phyloP scores from a whole-genome alignment of 2,888 invertebrate genomes.

The Metalampra italica region DNA sequence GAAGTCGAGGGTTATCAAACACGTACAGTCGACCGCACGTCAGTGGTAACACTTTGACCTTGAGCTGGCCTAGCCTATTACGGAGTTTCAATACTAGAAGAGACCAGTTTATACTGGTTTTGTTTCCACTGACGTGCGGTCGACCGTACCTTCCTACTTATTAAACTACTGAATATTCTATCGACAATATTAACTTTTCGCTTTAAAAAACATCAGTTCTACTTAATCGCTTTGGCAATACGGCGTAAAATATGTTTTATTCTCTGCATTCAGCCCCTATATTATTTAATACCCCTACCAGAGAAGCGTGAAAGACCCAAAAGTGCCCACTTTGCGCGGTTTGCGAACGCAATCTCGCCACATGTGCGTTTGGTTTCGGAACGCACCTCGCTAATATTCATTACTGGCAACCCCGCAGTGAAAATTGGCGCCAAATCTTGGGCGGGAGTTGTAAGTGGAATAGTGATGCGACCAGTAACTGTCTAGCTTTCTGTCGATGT shows the following conservation, averaged over 20 bases:
- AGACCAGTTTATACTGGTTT: too few species aligned
- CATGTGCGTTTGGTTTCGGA: constrained; percentile 44
- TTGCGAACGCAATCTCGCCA: constrained; percentile 57
- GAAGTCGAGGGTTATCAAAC: too few species aligned
- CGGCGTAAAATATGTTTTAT: neutral
- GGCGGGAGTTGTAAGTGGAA: constrained; percentile 12
- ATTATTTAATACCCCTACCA: constrained; percentile 34
- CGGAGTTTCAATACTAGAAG: too few species aligned
- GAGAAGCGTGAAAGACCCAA: constrained; percentile 43
- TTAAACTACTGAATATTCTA: too few species aligned
- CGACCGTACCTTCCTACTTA: too few species aligned
- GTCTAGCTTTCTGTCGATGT: constrained; percentile 16
- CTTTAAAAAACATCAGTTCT: too few species aligned
- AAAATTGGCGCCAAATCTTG: constrained; percentile 49
- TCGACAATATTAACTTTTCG: too few species aligned
- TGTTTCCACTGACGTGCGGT: too few species aligned
- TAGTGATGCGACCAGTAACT: constrained; percentile 16
- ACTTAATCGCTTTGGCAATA: neutral
- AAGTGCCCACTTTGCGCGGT: constrained; percentile 30
- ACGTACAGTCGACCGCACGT: too few species aligned
- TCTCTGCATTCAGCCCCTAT: neutral
- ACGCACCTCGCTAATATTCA: constrained; percentile 39
- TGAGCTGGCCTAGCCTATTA: too few species aligned
- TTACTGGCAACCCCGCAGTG: constrained; percentile 56
- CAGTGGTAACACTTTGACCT: too few species aligned